phyloP scores from a whole-genome alignment of 2,113 vertebrate genomes.

The human (Homo sapiens) region GRCh38 chr14:59938501-59939000 shows the following conservation, averaged over 20 bases:
- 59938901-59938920: not conserved
- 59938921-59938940: not conserved
- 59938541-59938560: conserved; percentile 88
- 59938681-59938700: conserved; percentile 15
- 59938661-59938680: not conserved
- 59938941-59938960: not conserved
- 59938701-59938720: not conserved
- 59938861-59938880: not conserved
- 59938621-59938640: not conserved
- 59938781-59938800: not conserved
- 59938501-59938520: conserved; percentile 91
- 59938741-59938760: not conserved
- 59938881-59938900: accelerated
- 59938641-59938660: not conserved
- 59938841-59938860: not conserved
- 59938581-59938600: not conserved
- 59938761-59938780: not conserved
- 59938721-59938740: not conserved
- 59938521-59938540: conserved; percentile 88
- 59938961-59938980: accelerated
- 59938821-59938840: conserved; percentile 15
- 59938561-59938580: conserved; percentile 89
- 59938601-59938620: not conserved
- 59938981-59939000: not conserved
- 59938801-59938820: not conserved